Conservation (phyloP, 53 echinoderm and acorn worm species). For the Luidia sarsii region DNA sequence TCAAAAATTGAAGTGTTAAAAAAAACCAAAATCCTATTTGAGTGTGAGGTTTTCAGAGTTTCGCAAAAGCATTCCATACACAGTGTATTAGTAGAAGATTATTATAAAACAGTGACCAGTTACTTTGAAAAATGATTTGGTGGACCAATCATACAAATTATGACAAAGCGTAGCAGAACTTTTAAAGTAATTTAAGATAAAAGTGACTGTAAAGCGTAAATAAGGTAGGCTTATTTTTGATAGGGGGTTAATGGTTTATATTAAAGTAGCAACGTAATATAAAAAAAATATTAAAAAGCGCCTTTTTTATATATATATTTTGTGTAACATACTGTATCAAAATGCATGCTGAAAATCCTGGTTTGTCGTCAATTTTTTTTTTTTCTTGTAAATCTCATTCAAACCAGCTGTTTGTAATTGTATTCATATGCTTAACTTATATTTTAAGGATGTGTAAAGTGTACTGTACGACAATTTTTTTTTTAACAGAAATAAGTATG, state of each 20-base stretch:
- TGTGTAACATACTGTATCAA: slow-evolving; percentile 53
- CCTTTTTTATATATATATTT: slow-evolving; percentile 55
- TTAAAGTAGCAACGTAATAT: slow-evolving; percentile 35
- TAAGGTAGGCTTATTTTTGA: slow-evolving; percentile 53
- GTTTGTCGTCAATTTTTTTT: neutral
- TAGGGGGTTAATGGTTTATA: slow-evolving; percentile 29
- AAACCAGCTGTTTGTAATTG: slow-evolving; percentile 30
- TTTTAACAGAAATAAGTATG: no score
- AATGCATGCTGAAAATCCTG: slow-evolving; percentile 17
- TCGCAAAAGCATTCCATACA: slow-evolving; percentile 35
- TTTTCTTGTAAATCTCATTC: slow-evolving; percentile 16
- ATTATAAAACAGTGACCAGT: neutral
- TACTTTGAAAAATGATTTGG: neutral
- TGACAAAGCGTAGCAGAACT: no score
- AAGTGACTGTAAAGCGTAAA: neutral
- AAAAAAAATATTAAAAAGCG: neutral
- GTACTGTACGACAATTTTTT: no score
- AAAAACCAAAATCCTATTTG: neutral
- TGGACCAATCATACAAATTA: slow-evolving; percentile 22
- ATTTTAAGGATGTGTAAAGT: slow-evolving; percentile 19
- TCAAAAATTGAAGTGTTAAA: neutral
- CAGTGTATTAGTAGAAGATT: neutral
- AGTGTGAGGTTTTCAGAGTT: neutral
- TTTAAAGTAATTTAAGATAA: neutral
- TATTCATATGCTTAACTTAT: slow-evolving; percentile 43